Conservation (phyloP, 2,113 vertebrate species). For the Holacanthus passer region DNA sequence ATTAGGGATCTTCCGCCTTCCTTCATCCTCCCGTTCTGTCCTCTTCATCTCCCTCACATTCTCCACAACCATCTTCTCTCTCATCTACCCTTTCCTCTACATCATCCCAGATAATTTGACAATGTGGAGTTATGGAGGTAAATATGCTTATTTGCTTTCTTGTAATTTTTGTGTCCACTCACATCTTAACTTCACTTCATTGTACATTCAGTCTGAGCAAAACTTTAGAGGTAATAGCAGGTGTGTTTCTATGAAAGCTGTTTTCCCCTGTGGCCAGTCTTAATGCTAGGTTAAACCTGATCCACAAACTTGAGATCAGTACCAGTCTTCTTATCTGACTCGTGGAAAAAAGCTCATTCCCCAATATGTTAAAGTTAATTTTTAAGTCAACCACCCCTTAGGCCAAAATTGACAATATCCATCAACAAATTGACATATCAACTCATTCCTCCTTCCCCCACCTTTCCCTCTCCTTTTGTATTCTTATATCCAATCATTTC, state of each 20-base stretch:
- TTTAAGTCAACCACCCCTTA: background rate
- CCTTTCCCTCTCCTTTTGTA: constrained; percentile 1
- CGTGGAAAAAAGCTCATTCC: background rate
- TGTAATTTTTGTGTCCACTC: too few relatives aligned
- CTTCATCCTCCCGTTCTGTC: background rate
- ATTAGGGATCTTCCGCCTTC: constrained; percentile 25
- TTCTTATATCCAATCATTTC: constrained; percentile 45
- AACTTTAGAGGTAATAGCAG: too few relatives aligned
- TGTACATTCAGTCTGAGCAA: too few relatives aligned
- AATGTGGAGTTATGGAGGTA: background rate
- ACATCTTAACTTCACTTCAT: too few relatives aligned
- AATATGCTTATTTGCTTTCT: background rate
- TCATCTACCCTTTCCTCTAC: background rate
- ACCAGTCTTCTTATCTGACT: background rate
- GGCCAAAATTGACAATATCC: background rate
- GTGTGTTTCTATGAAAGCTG: background rate
- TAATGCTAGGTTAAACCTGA: background rate
- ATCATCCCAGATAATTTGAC: background rate
- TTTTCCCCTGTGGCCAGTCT: background rate
- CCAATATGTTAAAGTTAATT: background rate
- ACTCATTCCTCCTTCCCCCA: background rate
- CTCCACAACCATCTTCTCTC: background rate
- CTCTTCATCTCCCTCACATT: background rate
- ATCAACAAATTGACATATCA: constrained; percentile 8
- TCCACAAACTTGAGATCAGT: too few relatives aligned